phyloP scores from a whole-genome alignment of 2,113 vertebrate genomes.

The Acinonyx jubatus region DNA sequence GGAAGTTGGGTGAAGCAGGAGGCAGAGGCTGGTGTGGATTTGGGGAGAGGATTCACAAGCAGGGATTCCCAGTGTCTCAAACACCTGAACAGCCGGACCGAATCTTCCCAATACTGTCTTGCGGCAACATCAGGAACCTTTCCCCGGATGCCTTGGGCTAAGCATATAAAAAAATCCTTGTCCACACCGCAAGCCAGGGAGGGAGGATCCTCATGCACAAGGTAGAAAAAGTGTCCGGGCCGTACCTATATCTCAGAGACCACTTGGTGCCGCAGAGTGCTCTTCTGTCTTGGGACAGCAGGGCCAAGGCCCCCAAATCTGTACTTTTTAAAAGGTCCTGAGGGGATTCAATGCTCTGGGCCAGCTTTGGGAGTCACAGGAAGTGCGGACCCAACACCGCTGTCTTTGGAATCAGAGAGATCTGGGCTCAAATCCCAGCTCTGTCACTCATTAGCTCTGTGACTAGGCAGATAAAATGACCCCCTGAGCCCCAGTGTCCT shows the following conservation, averaged over 20 bases:
- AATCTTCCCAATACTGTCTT: neutral
- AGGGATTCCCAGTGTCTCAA: neutral
- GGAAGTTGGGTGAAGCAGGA: neutral
- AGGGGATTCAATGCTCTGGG: neutral
- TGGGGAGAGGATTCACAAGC: neutral
- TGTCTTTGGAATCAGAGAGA: conserved; percentile 50
- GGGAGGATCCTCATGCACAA: neutral
- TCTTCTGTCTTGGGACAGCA: neutral
- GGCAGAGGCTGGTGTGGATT: neutral
- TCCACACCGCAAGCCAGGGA: neutral
- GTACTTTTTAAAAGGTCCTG: neutral
- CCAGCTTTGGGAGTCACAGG: neutral
- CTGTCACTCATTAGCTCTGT: conserved; percentile 70
- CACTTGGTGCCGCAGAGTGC: neutral
- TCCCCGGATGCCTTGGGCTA: neutral
- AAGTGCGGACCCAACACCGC: neutral
- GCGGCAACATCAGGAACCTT: neutral
- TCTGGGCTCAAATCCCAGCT: conserved; percentile 63
- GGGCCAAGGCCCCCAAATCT: neutral
- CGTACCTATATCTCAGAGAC: neutral
- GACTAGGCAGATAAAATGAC: conserved; percentile 38
- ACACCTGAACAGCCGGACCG: neutral
- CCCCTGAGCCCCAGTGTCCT: neutral
- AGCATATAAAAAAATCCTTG: neutral
- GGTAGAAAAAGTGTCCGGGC: neutral